Evolutionary conservation across 2,113 vertebrate species (phyloP).

Genomic region (Mobula hypostoma): DNA sequence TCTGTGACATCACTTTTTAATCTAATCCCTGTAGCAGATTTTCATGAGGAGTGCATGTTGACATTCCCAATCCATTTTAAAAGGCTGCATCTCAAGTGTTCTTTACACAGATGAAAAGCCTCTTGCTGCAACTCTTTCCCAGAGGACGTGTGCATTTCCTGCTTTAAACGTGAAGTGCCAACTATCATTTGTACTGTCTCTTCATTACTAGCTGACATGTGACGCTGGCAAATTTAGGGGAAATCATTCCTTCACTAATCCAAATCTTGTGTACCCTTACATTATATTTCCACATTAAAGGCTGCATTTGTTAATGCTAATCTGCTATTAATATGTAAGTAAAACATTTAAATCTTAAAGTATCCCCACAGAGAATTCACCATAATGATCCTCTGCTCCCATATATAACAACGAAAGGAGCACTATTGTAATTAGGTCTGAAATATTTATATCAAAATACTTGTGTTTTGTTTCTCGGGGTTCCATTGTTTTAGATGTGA

Average conservation of each 20-base stretch:
- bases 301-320: background rate
- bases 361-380: background rate
- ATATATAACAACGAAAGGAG: background rate
- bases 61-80: slow-evolving; percentile 68
- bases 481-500: no score
- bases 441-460: background rate
- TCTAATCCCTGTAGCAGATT: slow-evolving; percentile 63
- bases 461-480: no score
- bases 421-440: background rate
- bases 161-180: slow-evolving; percentile 76
- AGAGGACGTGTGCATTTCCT: slow-evolving; percentile 67
- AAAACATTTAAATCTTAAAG: background rate
- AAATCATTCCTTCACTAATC: slow-evolving; percentile 29
- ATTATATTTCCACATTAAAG: background rate
- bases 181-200: slow-evolving; percentile 73
- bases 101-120: slow-evolving; percentile 65
- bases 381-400: background rate
- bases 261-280: background rate
- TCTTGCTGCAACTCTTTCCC: slow-evolving; percentile 65
- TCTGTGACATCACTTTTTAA: slow-evolving; percentile 66
- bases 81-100: slow-evolving; percentile 65
- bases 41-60: slow-evolving; percentile 67
- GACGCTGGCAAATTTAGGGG: slow-evolving; percentile 53
- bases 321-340: no score
- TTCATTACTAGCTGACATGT: slow-evolving; percentile 51